phyloP scores from a whole-genome alignment of 2,797 vertebrate genomes.

The Mus caroli region DNA sequence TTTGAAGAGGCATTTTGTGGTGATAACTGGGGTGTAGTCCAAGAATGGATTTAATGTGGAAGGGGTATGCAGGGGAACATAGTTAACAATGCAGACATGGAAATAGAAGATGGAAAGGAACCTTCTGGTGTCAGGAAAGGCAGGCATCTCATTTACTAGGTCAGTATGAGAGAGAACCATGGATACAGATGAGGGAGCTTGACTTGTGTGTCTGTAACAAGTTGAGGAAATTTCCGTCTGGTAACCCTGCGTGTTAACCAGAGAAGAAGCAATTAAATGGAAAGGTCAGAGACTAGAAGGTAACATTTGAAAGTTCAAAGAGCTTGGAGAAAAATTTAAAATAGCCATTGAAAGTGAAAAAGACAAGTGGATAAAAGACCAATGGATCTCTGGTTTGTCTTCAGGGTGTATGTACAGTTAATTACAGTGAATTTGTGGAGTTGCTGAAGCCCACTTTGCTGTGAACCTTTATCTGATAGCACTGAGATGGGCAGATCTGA shows the following conservation, averaged over 20 bases:
- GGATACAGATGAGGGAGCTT: background rate
- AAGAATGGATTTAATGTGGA: background rate
- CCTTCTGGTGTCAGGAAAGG: too few species aligned
- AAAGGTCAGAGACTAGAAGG: background rate
- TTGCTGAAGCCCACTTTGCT: background rate
- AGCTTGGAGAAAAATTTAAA: background rate
- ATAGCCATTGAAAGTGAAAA: background rate
- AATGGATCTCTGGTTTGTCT: background rate
- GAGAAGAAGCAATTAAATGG: background rate
- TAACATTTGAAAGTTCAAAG: background rate
- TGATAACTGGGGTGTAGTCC: background rate
- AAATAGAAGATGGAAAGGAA: background rate
- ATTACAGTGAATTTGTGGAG: background rate
- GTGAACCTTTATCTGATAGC: background rate
- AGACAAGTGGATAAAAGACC: background rate
- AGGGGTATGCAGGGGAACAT: background rate
- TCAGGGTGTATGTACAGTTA: background rate
- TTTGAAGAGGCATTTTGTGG: background rate
- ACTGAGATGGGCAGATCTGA: background rate
- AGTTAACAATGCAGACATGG: background rate
- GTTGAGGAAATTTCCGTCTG: background rate
- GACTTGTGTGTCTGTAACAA: background rate
- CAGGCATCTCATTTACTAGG: background rate
- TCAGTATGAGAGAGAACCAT: background rate
- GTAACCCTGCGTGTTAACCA: background rate